These are phyloP conservation scores for Gymnarchus niloticus DNA, from an alignment of 2,113 vertebrate species.

Conservation along the genomic window DNA sequence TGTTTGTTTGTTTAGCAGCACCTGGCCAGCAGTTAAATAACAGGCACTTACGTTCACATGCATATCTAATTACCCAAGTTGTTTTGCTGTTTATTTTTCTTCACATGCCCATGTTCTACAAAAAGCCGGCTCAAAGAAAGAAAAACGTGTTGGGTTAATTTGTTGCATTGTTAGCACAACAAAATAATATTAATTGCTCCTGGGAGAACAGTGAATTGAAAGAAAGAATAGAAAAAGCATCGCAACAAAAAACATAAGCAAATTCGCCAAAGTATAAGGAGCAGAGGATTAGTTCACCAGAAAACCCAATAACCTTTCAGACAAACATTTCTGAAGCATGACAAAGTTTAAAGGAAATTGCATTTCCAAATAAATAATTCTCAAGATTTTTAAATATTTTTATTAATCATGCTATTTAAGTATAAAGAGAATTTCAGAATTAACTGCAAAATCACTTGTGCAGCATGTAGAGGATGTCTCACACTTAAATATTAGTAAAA, in stretches of 20 bases:
- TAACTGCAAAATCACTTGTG: neutral
- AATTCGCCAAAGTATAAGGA: no score
- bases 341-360: no score
- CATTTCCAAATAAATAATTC: neutral
- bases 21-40: constrained; percentile 20
- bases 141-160: constrained; percentile 11
- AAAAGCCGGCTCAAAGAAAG: neutral
- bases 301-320: no score
- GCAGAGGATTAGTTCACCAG: no score
- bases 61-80: neutral
- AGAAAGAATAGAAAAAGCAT: neutral
- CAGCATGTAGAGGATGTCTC: neutral
- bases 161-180: neutral
- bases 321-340: no score
- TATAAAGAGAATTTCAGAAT: neutral
- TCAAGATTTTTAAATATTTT: neutral
- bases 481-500: neutral
- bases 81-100: neutral
- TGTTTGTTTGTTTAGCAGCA: neutral
- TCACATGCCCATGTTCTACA: neutral
- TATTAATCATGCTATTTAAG: neutral
- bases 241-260: no score
- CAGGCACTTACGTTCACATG: constrained; percentile 10
- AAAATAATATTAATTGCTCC: neutral
- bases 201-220: neutral